These are phyloP conservation scores for Chloroceryle inda DNA, from an alignment of 2,797 vertebrate genomes.

Conservation along the genomic window DNA sequence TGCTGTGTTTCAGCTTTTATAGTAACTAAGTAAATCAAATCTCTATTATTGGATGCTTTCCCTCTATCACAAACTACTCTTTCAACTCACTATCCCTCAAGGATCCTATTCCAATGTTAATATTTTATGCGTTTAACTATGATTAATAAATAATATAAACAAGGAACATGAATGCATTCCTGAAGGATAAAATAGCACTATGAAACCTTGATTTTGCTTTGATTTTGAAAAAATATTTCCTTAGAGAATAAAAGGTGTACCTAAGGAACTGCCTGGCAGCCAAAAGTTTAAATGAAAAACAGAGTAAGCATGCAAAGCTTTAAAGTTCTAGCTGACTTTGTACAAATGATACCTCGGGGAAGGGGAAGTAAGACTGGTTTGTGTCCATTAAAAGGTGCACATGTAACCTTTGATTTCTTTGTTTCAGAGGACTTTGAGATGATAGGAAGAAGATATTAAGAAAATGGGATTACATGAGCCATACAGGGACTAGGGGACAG, in stretches of 20 bases:
- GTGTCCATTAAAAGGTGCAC: not conserved
- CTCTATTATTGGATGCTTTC: constrained; percentile 14
- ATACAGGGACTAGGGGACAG: not conserved
- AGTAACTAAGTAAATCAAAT: constrained; percentile 22
- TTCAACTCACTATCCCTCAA: constrained; percentile 47
- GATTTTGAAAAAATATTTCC: constrained; percentile 42
- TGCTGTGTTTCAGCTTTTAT: constrained; percentile 18
- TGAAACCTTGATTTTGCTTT: constrained; percentile 21
- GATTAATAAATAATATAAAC: constrained; percentile 54
- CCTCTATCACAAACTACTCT: not conserved
- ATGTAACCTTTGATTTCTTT: not conserved
- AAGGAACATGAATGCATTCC: constrained; percentile 45
- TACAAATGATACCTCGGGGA: not conserved
- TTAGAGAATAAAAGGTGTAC: constrained; percentile 43
- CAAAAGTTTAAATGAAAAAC: constrained; percentile 43
- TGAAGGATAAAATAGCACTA: constrained; percentile 44
- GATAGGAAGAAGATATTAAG: constrained; percentile 2
- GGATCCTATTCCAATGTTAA: constrained; percentile 59
- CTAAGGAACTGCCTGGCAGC: not conserved
- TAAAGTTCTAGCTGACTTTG: not conserved
- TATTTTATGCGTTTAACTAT: constrained; percentile 35
- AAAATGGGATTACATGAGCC: not conserved
- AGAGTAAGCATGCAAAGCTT: not conserved
- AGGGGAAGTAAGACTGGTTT: not conserved
- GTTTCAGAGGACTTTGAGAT: not conserved